Conservation (phyloP, 1,140 invertebrate species). For the Leptestheria dahalacensis region DNA sequence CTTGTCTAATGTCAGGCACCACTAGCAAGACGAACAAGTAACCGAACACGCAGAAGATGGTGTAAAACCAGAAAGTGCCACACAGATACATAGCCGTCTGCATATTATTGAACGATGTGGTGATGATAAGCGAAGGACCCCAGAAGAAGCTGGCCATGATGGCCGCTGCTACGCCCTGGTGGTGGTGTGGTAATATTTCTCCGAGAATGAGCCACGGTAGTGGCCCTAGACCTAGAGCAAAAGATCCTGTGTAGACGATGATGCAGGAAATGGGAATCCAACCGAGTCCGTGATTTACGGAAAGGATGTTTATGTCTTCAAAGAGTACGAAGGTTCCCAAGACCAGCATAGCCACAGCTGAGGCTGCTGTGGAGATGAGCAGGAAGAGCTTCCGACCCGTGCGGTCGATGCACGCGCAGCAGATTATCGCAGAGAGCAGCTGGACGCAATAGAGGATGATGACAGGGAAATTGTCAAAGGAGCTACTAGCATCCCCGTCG, state of each 20-base stretch:
- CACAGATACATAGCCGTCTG: constrained; percentile 15
- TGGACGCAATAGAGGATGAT: constrained; percentile 17
- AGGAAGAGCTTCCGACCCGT: constrained; percentile 12
- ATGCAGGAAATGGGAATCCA: constrained; percentile 15
- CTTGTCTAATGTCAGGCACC: constrained; percentile 14
- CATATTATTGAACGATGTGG: constrained; percentile 9
- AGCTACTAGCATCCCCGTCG: not conserved
- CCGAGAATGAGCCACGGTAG: constrained; percentile 14
- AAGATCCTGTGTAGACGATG: constrained; percentile 14
- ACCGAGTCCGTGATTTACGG: not conserved
- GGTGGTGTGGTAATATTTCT: constrained; percentile 12
- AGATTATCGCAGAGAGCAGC: constrained; percentile 8
- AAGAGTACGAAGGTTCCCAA: constrained; percentile 14
- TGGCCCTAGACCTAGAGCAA: constrained; percentile 15
- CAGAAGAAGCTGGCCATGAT: constrained; percentile 11
- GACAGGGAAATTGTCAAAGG: constrained; percentile 9
- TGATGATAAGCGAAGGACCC: constrained; percentile 9
- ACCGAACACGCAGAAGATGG: constrained; percentile 16
- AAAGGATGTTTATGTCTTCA: constrained; percentile 12
- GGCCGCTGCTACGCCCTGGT: constrained; percentile 11
- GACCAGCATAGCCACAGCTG: constrained; percentile 4
- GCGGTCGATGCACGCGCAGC: constrained; percentile 3
- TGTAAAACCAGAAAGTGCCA: constrained; percentile 17
- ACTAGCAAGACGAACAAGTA: constrained; percentile 15
- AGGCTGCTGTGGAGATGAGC: constrained; percentile 10